Percentiles rank a stretch among this genome's conserved stretches.
phyloP scores from a whole-genome alignment of 2,113 vertebrate species.

The Anser brachyrhynchus region DNA sequence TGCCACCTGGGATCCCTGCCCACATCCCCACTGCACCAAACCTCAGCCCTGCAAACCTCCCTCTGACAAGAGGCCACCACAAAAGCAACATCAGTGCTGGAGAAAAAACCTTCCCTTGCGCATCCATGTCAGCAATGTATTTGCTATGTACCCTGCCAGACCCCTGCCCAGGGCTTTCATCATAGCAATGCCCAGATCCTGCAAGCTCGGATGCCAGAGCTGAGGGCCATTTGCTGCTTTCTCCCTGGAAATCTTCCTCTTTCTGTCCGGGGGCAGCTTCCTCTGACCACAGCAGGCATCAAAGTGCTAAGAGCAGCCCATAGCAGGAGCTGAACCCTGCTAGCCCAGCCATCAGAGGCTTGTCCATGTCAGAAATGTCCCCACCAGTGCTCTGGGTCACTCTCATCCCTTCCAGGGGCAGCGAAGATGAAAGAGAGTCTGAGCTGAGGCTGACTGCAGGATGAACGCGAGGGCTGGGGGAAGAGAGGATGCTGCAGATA shows the following conservation, averaged over 20 bases:
- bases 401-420: background rate
- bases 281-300: background rate
- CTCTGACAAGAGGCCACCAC: background rate
- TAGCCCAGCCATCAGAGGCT: background rate
- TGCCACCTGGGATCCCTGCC: background rate
- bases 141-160: background rate
- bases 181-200: background rate
- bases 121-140: background rate
- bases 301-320: background rate
- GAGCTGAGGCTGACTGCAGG: background rate
- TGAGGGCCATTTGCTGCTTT: background rate
- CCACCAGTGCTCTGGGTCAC: background rate
- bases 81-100: background rate
- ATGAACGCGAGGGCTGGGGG: accelerated
- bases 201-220: background rate
- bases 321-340: background rate
- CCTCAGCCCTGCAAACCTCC: background rate
- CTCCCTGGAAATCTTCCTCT: background rate
- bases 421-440: background rate
- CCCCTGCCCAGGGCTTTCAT: background rate
- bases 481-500: background rate
- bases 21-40: background rate
- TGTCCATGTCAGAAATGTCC: background rate
- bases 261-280: background rate
- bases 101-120: background rate